Percentiles rank a stretch among this genome's conserved stretches.
phyloP scores from a whole-genome alignment of 2,113 vertebrate genomes.

The Percopsis transmontana region DNA sequence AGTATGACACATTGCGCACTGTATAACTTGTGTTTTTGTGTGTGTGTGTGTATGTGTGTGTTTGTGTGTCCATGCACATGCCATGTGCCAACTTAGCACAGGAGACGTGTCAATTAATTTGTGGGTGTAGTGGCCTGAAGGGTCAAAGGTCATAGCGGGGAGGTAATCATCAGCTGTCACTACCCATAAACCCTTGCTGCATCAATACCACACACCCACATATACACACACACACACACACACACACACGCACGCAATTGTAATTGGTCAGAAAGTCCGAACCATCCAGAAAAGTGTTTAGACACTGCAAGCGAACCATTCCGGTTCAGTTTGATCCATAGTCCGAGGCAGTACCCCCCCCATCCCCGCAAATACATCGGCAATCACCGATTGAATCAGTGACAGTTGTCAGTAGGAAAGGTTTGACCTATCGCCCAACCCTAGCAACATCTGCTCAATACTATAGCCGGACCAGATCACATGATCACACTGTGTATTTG shows the following conservation, averaged over 20 bases:
- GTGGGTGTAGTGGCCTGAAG: constrained; percentile 51
- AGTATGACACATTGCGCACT: too few species aligned
- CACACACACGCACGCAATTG: constrained; percentile 8
- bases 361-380: too few species aligned
- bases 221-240: not conserved
- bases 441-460: constrained; percentile 43
- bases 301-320: too few species aligned
- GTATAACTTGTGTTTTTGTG: constrained; percentile 3
- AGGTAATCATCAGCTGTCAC: constrained; percentile 71
- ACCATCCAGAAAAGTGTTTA: too few species aligned
- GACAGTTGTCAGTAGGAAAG: too few species aligned
- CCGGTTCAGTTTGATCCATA: too few species aligned
- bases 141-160: constrained; percentile 61
- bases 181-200: constrained; percentile 68
- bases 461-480: constrained; percentile 26
- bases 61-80: constrained; percentile 4
- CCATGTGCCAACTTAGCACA: constrained; percentile 58
- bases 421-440: too few species aligned
- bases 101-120: constrained; percentile 69
- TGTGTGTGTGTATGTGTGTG: constrained; percentile 25
- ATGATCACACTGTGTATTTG: constrained; percentile 10
- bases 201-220: constrained; percentile 5
- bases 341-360: too few species aligned
- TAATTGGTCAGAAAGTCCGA: too few species aligned
- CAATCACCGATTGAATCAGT: too few species aligned